A percentile compares a stretch with the other conserved stretches of the same genome.
These are phyloP conservation scores for Dicyrtomina minuta DNA, from an alignment of 2,888 invertebrate species.

Conservation along the genomic window DNA sequence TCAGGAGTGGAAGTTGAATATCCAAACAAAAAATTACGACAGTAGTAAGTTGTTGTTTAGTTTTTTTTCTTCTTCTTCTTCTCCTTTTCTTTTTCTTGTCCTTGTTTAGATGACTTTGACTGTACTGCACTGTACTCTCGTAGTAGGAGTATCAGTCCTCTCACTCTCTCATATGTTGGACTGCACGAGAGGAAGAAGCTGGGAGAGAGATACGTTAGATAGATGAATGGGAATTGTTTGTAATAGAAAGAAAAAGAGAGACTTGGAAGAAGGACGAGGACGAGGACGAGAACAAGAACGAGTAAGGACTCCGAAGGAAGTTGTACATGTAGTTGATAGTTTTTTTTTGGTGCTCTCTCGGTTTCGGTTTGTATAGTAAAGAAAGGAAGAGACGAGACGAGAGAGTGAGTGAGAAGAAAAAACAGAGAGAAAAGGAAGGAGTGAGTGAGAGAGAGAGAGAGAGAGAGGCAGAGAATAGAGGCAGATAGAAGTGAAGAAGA, in stretches of 20 bases:
- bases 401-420: slow-evolving; percentile 39
- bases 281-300: not conserved
- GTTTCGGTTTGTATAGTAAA: not conserved
- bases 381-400: not conserved
- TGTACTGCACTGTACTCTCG: no score
- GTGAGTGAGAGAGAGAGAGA: slow-evolving; percentile 33
- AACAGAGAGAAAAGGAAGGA: not conserved
- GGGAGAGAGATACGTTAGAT: not conserved
- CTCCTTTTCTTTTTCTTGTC: not conserved
- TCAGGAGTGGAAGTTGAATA: no score
- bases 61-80: not conserved
- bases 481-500: slow-evolving; percentile 37
- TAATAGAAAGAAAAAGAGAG: slow-evolving; percentile 3
- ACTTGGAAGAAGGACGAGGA: no score
- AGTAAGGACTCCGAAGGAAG: not conserved
- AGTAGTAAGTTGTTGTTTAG: no score
- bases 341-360: not conserved
- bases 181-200: not conserved
- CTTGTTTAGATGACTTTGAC: not conserved
- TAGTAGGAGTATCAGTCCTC: no score
- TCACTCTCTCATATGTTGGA: no score
- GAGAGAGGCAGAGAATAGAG: slow-evolving; percentile 20
- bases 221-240: slow-evolving; percentile 8
- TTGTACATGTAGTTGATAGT: no score
- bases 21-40: no score